Conservation (phyloP, 2,797 vertebrate species). For the Pampus argenteus region DNA sequence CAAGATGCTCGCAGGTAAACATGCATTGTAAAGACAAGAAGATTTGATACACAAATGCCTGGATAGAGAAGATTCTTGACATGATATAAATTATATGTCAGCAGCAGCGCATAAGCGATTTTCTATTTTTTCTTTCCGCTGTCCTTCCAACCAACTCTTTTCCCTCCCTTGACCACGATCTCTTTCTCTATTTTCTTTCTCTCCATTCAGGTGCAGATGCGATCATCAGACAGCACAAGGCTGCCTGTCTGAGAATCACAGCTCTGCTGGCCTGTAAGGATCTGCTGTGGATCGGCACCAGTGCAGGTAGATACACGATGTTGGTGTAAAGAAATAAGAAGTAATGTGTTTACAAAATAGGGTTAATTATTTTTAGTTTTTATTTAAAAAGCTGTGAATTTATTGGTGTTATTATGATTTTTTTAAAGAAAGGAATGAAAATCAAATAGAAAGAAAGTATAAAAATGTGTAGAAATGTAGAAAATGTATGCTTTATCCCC, state of each 20-base stretch:
- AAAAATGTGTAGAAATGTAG: no score
- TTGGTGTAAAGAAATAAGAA: not conserved
- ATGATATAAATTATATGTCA: not conserved
- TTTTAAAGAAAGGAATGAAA: not conserved
- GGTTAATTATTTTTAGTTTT: no score
- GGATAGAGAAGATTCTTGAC: not conserved
- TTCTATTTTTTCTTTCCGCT: not conserved
- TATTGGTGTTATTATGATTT: not conserved
- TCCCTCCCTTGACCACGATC: not conserved
- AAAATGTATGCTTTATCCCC: no score
- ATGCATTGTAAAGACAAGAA: not conserved
- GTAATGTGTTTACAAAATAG: no score
- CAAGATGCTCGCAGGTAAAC: conserved; percentile 96
- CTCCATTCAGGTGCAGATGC: conserved; percentile 91
- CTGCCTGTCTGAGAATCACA: conserved; percentile 97
- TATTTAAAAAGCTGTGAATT: not conserved
- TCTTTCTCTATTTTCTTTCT: not conserved
- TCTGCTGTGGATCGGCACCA: conserved; percentile 97
- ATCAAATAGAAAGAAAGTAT: not conserved
- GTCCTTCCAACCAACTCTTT: not conserved
- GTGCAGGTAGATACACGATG: conserved; percentile 79
- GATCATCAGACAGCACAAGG: conserved; percentile 98
- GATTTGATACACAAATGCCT: not conserved
- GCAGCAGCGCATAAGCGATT: not conserved
- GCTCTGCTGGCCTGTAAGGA: conserved; percentile 95